A percentile compares a stretch with the other conserved stretches of the same genome.
These are phyloP conservation scores for Polyommatus iphigenia DNA, from an alignment of 2,888 invertebrate species.

Conservation along the genomic window DNA sequence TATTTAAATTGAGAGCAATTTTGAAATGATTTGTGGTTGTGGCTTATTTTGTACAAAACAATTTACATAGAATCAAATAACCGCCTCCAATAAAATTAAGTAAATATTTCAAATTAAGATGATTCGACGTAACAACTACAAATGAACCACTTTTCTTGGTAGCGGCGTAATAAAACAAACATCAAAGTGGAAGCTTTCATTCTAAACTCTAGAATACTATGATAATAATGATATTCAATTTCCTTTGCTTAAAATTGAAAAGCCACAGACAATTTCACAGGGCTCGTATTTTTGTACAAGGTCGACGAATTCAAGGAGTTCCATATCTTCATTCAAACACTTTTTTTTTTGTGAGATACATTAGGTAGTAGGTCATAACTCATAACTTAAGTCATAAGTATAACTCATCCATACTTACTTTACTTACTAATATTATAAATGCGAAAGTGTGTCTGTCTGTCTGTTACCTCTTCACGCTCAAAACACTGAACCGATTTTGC, in stretches of 20 bases:
- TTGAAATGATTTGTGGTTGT: neutral
- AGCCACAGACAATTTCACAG: neutral
- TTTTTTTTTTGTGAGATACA: too few relatives aligned
- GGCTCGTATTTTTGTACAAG: neutral
- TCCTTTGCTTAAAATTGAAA: neutral
- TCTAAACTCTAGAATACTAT: neutral
- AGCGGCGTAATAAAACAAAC: neutral
- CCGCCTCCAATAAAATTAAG: neutral
- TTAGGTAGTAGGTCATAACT: too few relatives aligned
- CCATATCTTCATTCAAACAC: too few relatives aligned
- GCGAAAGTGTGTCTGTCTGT: too few relatives aligned
- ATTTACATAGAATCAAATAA: neutral
- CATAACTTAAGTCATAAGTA: too few relatives aligned
- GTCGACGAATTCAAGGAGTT: neutral
- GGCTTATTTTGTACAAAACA: neutral
- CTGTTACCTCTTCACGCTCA: too few relatives aligned
- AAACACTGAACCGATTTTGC: too few relatives aligned
- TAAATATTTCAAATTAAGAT: conserved; percentile 3
- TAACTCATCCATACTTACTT: too few relatives aligned
- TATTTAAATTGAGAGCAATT: neutral
- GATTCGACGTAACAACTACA: neutral
- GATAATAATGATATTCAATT: neutral
- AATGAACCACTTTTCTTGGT: neutral
- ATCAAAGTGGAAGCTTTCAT: neutral
- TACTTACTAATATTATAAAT: too few relatives aligned